Base-by-base conservation (phyloP, 2,888 invertebrate species). In the Acrobasis repandana region DNA sequence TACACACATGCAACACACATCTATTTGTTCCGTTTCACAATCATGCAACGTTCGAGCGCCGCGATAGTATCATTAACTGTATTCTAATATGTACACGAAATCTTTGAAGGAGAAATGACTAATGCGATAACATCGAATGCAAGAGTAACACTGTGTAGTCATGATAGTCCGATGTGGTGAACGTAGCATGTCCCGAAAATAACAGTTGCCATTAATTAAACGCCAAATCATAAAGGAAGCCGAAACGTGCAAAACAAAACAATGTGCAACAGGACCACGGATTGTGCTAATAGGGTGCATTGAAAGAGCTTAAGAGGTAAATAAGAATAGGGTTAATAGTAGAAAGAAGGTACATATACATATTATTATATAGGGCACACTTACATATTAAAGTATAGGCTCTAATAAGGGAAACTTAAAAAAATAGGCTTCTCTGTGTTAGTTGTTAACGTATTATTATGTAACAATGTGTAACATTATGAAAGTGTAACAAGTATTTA, bases 1-100 rank as follows among this genome's bases (percentile, higher is more conserved):
- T 80, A 91, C 88, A 91, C 90, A 90, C 90, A 91, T 90, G 90
- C 90, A 90, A 91, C 91, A 92, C 92, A 90, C 89, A 88, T 86
- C 89, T 90, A 90, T 83, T 77, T 82, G 73, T 79, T 82, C 78
- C 80, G 80, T 76, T 83, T 81, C 80, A 91, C 90, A 90, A 85
- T 88, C 92, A 92, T 92, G 92, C 92, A 90, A 81, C 83, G 79
- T 75, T 72, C 73, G 76, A 75, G 76, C 73, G 77, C 75, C 78
- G 70, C 68, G 66, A 70, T 68, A 74, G 65, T 70, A 71, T 64
- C 66, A 68, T 67, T 78, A 75, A 74, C 72, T 72, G 78, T 74
- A 77, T 67, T 74, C 74, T 80, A 74, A 65, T 84, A 85, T 87
- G 78, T 87, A 87, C 83, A 89, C 71, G 75, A 77, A 77, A 70